Evolutionary conservation across 2,888 invertebrate genomes (phyloP).

Genomic region (Drosophila fulvimacula): DNA sequence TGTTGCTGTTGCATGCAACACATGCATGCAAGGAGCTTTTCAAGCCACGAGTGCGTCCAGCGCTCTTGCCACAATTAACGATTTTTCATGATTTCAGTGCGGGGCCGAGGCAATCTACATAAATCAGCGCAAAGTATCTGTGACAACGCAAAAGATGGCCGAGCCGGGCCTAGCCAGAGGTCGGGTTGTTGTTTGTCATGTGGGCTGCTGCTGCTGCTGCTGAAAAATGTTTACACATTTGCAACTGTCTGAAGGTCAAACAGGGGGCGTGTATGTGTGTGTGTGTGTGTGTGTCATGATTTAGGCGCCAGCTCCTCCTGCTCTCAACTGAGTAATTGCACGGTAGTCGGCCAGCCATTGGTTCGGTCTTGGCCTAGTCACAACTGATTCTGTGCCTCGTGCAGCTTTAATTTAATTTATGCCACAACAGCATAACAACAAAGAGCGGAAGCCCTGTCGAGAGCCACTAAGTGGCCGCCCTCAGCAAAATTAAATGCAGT

Average conservation of each 20-base stretch:
- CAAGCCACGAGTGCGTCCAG: conserved; percentile 44
- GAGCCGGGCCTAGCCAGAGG: neutral
- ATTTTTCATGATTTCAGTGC: conserved; percentile 70
- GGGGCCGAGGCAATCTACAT: conserved; percentile 66
- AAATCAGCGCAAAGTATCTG: conserved; percentile 79
- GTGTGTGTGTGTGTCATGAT: conserved; percentile 50
- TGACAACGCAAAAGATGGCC: conserved; percentile 57
- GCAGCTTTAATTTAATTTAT: conserved; percentile 76
- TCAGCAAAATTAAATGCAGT: conserved; percentile 74
- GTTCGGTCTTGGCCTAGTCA: conserved; percentile 34
- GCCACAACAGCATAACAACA: conserved; percentile 45
- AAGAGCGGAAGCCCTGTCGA: conserved; percentile 25
- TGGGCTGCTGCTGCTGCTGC: conserved; percentile 17
- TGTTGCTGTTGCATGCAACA: conserved; percentile 34
- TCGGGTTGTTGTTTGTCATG: conserved; percentile 10
- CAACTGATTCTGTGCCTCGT: conserved; percentile 39
- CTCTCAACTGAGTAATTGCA: conserved; percentile 73
- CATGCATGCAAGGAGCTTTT: conserved; percentile 31
- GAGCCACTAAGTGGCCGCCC: conserved; percentile 73
- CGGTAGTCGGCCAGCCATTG: conserved; percentile 27
- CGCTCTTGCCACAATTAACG: conserved; percentile 76
- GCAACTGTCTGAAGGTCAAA: conserved; percentile 76
- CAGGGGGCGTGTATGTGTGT: neutral
- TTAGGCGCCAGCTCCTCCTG: conserved; percentile 58
- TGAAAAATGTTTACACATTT: conserved; percentile 80